Base-by-base conservation (phyloP, 2,113 vertebrate genomes). In the Triplophysa rosa region DNA sequence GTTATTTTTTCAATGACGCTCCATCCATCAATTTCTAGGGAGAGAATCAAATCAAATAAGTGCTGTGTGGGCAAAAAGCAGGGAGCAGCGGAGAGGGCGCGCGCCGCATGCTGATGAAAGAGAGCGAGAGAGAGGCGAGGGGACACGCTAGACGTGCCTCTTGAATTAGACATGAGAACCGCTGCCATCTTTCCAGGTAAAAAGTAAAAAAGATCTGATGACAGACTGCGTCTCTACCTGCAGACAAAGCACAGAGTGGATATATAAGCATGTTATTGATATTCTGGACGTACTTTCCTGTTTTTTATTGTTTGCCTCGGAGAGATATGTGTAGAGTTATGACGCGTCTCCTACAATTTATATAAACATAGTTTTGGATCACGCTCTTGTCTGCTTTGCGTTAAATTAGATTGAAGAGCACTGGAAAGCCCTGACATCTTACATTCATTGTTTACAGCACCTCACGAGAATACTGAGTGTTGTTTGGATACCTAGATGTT, bases 21-120 rank as follows among this genome's bases (percentile, higher is more conserved):
- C n/a, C 68, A 72, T 73, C 68, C 69, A 80, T 80, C 78, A 80
- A 56, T 42, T 77, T 77, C 75, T 67, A 54, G 67, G 47, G 78
- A 72, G 72, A 33, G 68, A 78, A 78, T 78, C 76, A 78, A 80
- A 80, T 80, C 67, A 80, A 72, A 80, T 80, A 73, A 72, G 67
- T 80, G 78, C 68, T 73, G 78, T 52, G 62, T 65, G 47, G 45
- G 78, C 78, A 80, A 56, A 77, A 77, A 17, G 62, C 75, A 77
- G 47, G 45, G 17, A 52, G 59, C 14, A 13, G 56, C 13, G 37
- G 24, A 4, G 45, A 19, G 26, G n/a, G 19, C 61, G 47, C 26
- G 12, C 12, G 29, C 29, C 29, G 61, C 77, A 68, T 78, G 21
- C 54, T 80, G 69, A 73, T 80, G 26, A 66, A 56, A 52, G 17